These are phyloP conservation scores for Vulpes vulpes DNA, from an alignment of 2,113 vertebrate genomes.

Conservation along the genomic window DNA sequence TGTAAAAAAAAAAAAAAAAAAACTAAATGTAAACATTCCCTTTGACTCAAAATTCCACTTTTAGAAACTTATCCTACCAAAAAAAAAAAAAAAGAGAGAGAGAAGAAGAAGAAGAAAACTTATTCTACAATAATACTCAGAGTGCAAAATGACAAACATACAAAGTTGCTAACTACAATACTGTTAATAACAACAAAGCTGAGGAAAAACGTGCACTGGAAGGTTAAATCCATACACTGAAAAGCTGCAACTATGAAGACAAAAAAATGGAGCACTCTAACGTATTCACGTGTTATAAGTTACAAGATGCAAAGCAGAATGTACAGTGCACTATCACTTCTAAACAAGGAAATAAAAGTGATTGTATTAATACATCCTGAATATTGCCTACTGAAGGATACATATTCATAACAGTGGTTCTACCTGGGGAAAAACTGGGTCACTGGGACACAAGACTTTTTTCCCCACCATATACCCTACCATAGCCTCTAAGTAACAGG, in stretches of 20 bases:
- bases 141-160: neutral
- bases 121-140: neutral
- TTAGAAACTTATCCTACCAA: neutral
- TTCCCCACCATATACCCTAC: neutral
- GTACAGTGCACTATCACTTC: neutral
- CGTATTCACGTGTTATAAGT: neutral
- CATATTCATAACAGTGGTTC: neutral
- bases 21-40: neutral
- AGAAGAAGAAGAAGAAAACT: neutral
- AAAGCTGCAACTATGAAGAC: neutral
- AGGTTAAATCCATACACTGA: neutral
- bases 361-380: neutral
- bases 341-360: neutral
- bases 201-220: neutral
- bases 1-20: neutral
- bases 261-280: neutral
- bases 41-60: constrained; percentile 1
- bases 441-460: neutral
- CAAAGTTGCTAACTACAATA: neutral
- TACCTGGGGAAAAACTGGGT: neutral
- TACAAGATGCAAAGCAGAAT: constrained; percentile 3
- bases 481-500: neutral
- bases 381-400: neutral
- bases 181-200: neutral
- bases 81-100: too few species aligned